Evolutionary conservation across 2,797 vertebrate genomes (phyloP).

Genomic region (Limosa lapponica): DNA sequence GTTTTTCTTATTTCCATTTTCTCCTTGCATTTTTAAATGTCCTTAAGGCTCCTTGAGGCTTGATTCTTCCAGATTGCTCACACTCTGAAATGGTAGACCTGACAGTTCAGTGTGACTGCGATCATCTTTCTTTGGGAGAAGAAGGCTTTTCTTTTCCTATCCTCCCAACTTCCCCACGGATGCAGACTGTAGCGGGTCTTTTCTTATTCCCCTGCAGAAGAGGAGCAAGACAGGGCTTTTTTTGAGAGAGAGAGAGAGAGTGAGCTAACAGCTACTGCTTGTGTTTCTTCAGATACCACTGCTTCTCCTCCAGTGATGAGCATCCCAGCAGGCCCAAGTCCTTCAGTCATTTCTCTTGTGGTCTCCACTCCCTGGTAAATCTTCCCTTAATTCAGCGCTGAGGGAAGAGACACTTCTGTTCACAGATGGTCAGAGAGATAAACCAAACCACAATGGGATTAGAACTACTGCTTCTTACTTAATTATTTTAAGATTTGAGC

Average conservation of each 20-base stretch:
- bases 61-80: not conserved
- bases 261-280: not conserved
- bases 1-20: not conserved
- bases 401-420: not conserved
- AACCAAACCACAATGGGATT: not conserved
- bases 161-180: not conserved
- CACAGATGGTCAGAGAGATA: conserved; percentile 10
- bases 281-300: not conserved
- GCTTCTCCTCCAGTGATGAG: not conserved
- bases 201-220: not conserved
- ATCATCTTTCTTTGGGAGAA: not conserved
- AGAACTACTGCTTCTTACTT: conserved; percentile 12
- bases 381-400: not conserved
- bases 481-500: conserved; percentile 48
- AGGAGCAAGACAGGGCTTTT: not conserved
- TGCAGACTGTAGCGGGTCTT: not conserved
- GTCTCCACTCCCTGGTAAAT: not conserved
- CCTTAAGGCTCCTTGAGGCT: not conserved
- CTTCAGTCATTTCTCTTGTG: not conserved
- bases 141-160: not conserved
- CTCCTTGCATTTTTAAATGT: not conserved
- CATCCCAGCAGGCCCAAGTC: not conserved
- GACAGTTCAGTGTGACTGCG: not conserved
- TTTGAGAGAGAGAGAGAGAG: rapidly evolving
- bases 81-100: not conserved